Conservation (phyloP, 1,140 invertebrate genomes). For the Caenorhabditis briggsae region DNA sequence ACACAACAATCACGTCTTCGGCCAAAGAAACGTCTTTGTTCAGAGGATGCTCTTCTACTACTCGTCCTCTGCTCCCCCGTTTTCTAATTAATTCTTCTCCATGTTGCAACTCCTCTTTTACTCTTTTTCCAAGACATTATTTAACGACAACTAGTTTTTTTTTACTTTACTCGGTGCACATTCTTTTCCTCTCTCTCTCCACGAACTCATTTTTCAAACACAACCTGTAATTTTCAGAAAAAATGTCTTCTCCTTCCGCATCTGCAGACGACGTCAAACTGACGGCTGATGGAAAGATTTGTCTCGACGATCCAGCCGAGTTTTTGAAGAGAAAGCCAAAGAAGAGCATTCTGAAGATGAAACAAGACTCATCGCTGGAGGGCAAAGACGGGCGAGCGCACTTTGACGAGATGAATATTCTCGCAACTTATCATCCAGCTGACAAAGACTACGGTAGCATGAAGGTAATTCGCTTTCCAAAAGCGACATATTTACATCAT, state of each 20-base stretch:
- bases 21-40: constrained; percentile 5
- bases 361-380: constrained; percentile 66
- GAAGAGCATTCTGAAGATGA: constrained; percentile 76
- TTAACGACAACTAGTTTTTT: background rate
- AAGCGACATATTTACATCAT: constrained; percentile 74
- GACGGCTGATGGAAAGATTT: constrained; percentile 53
- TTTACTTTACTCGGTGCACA: background rate
- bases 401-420: constrained; percentile 96
- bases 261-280: constrained; percentile 52
- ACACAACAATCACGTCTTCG: background rate
- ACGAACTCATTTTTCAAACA: background rate
- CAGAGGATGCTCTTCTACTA: background rate
- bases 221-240: background rate
- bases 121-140: background rate
- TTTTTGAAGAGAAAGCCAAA: constrained; percentile 76
- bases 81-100: constrained; percentile 37
- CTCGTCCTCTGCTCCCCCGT: background rate
- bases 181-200: background rate
- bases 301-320: constrained; percentile 70
- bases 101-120: background rate
- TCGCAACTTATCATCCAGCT: constrained; percentile 94
- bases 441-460: constrained; percentile 99
- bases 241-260: constrained; percentile 19
- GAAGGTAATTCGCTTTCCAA: constrained; percentile 85
- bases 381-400: constrained; percentile 70